These are phyloP conservation scores for Agrochola macilenta DNA, from an alignment of 2,888 invertebrate species.

Conservation along the genomic window DNA sequence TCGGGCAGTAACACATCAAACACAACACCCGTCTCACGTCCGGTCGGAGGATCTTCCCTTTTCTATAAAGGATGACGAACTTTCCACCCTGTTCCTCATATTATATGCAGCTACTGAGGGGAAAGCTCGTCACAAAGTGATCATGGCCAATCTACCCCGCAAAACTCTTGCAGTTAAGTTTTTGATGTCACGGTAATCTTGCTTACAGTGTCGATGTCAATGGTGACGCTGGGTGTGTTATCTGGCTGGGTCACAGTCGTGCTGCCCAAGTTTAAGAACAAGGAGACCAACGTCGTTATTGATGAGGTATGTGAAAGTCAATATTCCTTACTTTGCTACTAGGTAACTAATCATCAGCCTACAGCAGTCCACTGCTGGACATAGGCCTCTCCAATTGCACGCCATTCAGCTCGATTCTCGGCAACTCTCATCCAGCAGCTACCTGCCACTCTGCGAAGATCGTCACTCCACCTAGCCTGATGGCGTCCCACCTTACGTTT, in stretches of 20 bases:
- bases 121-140: neutral
- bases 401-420: too few relatives aligned
- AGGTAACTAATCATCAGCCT: neutral
- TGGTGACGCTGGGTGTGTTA: constrained; percentile 79
- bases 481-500: too few relatives aligned
- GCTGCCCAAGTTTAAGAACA: constrained; percentile 77
- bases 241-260: constrained; percentile 84
- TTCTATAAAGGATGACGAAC: neutral
- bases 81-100: neutral
- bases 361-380: too few relatives aligned
- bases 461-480: too few relatives aligned
- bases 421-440: too few relatives aligned
- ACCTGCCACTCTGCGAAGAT: too few relatives aligned
- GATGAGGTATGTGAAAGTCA: constrained; percentile 73
- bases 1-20: neutral
- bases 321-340: neutral
- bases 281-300: constrained; percentile 77
- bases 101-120: neutral
- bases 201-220: constrained; percentile 82
- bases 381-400: too few relatives aligned
- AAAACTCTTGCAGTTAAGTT: neutral
- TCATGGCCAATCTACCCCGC: neutral
- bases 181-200: constrained; percentile 9
- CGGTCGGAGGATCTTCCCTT: neutral
- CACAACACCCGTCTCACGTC: neutral